Percentiles rank a stretch among this genome's conserved stretches.
phyloP scores from a whole-genome alignment of 2,797 vertebrate species.

The Mallotus villosus region DNA sequence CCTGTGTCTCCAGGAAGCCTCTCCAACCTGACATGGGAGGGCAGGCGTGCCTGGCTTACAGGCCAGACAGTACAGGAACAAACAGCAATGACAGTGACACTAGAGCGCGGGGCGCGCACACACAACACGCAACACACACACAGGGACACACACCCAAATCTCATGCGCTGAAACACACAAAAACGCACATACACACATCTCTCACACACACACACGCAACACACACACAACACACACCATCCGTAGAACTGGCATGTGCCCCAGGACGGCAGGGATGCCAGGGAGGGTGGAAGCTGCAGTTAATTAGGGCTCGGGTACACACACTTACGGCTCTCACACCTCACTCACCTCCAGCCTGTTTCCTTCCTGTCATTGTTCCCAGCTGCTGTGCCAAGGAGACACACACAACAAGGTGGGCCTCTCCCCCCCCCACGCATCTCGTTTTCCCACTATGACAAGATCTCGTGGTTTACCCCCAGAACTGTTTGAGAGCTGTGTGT shows the following conservation, averaged over 20 bases:
- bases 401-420: conserved; percentile 88
- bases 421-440: conserved; percentile 88
- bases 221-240: conserved; percentile 51
- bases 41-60: conserved; percentile 67
- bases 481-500: conserved; percentile 60
- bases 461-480: conserved; percentile 80
- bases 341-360: conserved; percentile 77
- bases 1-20: conserved; percentile 63
- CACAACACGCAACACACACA: not conserved
- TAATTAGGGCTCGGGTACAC: conserved; percentile 92
- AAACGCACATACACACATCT: conserved; percentile 32
- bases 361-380: conserved; percentile 94
- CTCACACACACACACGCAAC: conserved; percentile 13
- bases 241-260: conserved; percentile 88
- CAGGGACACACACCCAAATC: conserved; percentile 28
- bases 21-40: conserved; percentile 71
- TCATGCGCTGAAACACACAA: too few species aligned
- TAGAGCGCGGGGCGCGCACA: conserved; percentile 28
- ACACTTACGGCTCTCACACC: conserved; percentile 86
- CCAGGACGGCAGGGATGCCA: conserved; percentile 86
- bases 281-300: conserved; percentile 79
- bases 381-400: conserved; percentile 82
- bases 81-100: conserved; percentile 86
- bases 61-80: conserved; percentile 82
- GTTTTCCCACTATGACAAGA: conserved; percentile 81